Evolutionary conservation across 2,113 vertebrate species (phyloP).

Genomic region (Calcarius ornatus): DNA sequence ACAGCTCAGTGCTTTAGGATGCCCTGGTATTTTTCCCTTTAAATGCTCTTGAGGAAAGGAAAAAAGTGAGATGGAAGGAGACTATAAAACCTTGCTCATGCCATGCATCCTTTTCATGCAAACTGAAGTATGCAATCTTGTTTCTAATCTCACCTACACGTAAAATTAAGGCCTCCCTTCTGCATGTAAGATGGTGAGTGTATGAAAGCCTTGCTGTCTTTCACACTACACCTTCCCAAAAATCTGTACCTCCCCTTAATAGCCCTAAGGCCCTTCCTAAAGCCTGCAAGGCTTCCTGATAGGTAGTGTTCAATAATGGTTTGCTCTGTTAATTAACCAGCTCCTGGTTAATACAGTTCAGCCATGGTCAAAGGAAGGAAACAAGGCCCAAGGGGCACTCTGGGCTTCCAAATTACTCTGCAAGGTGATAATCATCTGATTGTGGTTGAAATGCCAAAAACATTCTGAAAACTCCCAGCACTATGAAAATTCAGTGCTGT

Average conservation of each 20-base stretch:
- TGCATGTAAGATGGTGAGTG: not conserved
- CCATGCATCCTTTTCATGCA: not conserved
- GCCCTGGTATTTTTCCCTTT: not conserved
- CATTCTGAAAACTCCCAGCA: not conserved
- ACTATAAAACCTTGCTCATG: not conserved
- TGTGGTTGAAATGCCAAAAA: not conserved
- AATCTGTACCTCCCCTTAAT: not conserved
- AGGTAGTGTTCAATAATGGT: accelerated
- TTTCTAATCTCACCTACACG: not conserved
- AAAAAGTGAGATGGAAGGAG: not conserved
- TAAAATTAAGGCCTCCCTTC: not conserved
- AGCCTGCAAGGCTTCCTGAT: not conserved
- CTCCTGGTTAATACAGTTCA: not conserved
- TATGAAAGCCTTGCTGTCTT: not conserved
- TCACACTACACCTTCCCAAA: not conserved
- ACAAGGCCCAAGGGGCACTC: not conserved
- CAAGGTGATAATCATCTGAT: not conserved
- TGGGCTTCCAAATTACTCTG: not conserved
- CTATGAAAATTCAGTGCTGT: not conserved
- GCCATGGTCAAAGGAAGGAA: not conserved
- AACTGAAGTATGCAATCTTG: not conserved
- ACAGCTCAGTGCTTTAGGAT: constrained; percentile 5
- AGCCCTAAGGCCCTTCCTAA: not conserved
- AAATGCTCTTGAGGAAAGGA: not conserved
- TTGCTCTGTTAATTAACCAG: not conserved